phyloP scores from a whole-genome alignment of 2,797 vertebrate species.

The Squalus acanthias region DNA sequence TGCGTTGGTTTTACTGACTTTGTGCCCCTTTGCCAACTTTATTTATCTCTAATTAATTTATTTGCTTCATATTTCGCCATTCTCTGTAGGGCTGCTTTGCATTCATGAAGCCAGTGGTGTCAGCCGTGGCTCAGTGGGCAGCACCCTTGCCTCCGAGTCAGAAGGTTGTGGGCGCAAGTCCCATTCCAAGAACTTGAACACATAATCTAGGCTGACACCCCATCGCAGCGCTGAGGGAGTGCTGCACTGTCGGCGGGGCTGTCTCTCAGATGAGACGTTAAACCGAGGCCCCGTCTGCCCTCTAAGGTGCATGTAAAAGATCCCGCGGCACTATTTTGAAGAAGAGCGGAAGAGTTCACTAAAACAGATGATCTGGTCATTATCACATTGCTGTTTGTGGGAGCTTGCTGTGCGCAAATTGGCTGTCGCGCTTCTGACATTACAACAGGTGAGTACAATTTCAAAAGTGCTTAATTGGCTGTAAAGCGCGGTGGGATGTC shows the following conservation, averaged over 20 bases:
- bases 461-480: neutral
- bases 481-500: neutral
- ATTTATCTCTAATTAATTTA: neutral
- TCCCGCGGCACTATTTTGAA: neutral
- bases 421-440: neutral
- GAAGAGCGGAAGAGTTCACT: neutral
- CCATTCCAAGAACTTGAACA: neutral
- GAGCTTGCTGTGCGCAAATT: neutral
- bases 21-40: neutral
- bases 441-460: neutral
- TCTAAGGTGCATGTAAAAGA: neutral
- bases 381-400: neutral
- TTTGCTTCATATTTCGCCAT: neutral
- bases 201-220: neutral
- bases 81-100: neutral
- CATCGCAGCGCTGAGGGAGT: neutral
- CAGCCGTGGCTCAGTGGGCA: neutral
- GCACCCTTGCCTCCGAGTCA: neutral
- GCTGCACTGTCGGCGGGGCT: neutral
- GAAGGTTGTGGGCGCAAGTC: neutral
- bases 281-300: neutral
- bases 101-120: neutral
- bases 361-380: neutral
- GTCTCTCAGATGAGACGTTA: neutral
- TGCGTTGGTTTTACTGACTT: neutral